Evolutionary conservation across 2,113 vertebrate species (phyloP).

Genomic region (Vidua macroura): DNA sequence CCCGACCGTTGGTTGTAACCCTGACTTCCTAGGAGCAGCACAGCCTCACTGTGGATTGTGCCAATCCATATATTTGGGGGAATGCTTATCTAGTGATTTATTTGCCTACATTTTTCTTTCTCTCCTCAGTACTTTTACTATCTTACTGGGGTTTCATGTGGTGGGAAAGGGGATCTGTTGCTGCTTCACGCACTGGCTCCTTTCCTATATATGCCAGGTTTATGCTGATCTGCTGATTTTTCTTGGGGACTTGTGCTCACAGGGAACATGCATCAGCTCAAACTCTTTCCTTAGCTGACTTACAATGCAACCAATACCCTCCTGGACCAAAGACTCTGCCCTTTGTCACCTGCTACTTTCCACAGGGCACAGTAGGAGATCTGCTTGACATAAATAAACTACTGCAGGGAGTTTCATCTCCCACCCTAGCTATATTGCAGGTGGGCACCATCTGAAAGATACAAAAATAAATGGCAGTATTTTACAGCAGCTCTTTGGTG

Average conservation of each 20-base stretch:
- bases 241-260: neutral
- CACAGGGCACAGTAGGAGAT: neutral
- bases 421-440: neutral
- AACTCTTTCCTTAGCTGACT: neutral
- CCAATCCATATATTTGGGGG: neutral
- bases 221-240: neutral
- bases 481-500: neutral
- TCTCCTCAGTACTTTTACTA: neutral
- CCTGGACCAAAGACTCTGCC: neutral
- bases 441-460: neutral
- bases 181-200: neutral
- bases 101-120: neutral
- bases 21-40: neutral
- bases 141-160: neutral
- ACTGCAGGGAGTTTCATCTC: neutral
- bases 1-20: accelerated
- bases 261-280: neutral
- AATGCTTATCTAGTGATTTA: neutral
- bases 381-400: slow-evolving; percentile 34
- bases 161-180: neutral
- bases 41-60: neutral
- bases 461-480: slow-evolving; percentile 18
- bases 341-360: neutral
- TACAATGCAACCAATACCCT: neutral
- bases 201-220: neutral